Percentiles rank a stretch among this genome's conserved stretches.
Evolutionary conservation across 1,140 invertebrate species (phyloP).

Genomic region (Rhopalosiphum maidis): DNA sequence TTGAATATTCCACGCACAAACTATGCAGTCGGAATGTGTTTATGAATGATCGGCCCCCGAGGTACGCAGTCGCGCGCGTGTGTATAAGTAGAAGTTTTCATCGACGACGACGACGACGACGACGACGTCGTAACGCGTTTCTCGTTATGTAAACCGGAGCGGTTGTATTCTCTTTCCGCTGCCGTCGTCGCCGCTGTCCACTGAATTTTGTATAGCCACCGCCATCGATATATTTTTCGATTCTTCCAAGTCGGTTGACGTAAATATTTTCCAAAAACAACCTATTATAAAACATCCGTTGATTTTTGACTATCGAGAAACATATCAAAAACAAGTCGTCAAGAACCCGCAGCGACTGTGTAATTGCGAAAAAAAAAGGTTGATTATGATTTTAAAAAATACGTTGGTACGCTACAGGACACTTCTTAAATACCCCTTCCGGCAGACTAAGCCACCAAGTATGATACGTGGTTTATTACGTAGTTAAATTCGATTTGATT

Average conservation of each 20-base stretch:
- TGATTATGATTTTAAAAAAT: too few species aligned
- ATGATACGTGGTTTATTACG: background rate
- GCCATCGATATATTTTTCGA: background rate
- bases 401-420: too few species aligned
- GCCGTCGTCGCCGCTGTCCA: background rate
- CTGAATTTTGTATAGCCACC: background rate
- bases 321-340: background rate
- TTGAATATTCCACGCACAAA: slow-evolving; percentile 15
- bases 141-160: slow-evolving; percentile 11
- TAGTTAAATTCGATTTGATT: background rate
- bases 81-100: background rate
- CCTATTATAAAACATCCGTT: background rate
- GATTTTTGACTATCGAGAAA: background rate
- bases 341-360: background rate
- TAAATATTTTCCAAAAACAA: background rate
- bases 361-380: background rate
- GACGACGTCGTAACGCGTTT: slow-evolving; percentile 11
- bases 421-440: too few species aligned
- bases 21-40: slow-evolving; percentile 44
- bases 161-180: background rate
- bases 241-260: too few species aligned
- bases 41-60: slow-evolving; percentile 39
- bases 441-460: background rate
- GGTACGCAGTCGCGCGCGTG: background rate
- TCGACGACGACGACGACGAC: slow-evolving; percentile 1